Evolutionary conservation across 2,113 vertebrate species (phyloP).

Genomic region (Percina caprodes): DNA sequence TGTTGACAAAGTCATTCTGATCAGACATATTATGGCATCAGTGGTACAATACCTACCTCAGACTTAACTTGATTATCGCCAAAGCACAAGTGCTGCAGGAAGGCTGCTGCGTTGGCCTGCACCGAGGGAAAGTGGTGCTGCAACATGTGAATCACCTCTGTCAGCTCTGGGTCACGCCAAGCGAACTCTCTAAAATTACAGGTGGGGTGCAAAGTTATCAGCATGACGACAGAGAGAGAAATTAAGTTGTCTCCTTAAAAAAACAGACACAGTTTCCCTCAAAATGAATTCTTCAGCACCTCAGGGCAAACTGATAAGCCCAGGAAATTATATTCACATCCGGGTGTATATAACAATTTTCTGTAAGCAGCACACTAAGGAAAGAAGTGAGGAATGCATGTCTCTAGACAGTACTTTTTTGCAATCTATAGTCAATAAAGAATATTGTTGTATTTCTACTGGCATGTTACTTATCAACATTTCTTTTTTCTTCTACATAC

Average conservation of each 20-base stretch:
- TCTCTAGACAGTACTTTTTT: not conserved
- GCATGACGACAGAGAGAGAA: conserved; percentile 2
- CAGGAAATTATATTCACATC: conserved; percentile 56
- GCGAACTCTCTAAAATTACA: conserved; percentile 91
- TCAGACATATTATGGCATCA: not conserved
- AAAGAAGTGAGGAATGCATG: not conserved
- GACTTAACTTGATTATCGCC: conserved; percentile 93
- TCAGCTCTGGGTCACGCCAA: conserved; percentile 95
- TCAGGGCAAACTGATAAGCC: conserved; percentile 21
- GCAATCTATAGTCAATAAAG: not conserved
- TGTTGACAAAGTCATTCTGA: not conserved
- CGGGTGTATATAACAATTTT: conserved; percentile 20
- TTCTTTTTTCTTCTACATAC: not conserved
- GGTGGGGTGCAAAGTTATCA: conserved; percentile 43
- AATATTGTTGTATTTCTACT: not conserved
- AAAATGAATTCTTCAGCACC: conserved; percentile 17
- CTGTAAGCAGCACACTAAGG: conserved; percentile 8
- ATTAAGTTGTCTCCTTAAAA: not conserved
- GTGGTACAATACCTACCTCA: conserved; percentile 84
- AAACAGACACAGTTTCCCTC: not conserved
- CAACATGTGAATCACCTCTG: conserved; percentile 98
- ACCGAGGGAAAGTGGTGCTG: conserved; percentile 98
- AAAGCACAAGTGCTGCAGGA: conserved; percentile 97
- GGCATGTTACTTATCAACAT: not conserved
- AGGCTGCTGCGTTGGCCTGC: conserved; percentile 96